These are phyloP conservation scores for Stratiomys singularior DNA, from an alignment of 2,888 invertebrate species.

Conservation along the genomic window DNA sequence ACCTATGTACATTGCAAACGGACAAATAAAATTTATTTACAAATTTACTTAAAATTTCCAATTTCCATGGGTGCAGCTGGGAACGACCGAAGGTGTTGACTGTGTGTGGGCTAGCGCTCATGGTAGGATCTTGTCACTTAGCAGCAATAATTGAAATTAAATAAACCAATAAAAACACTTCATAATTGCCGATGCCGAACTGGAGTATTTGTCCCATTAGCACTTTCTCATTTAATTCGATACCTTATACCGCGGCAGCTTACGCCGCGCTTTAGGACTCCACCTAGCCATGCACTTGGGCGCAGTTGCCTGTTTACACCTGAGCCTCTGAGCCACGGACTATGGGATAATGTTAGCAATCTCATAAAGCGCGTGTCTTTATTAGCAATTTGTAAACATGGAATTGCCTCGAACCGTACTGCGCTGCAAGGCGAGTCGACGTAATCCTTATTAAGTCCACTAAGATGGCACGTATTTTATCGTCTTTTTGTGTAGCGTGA, in stretches of 20 bases:
- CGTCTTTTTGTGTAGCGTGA: constrained; percentile 32
- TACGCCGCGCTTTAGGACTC: too few species aligned
- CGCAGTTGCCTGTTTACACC: not conserved
- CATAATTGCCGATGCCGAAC: constrained; percentile 46
- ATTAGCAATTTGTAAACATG: constrained; percentile 52
- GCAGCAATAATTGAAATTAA: constrained; percentile 15
- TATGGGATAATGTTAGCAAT: constrained; percentile 45
- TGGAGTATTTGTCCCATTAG: constrained; percentile 49
- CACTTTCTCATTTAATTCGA: constrained; percentile 46
- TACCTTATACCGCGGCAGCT: too few species aligned
- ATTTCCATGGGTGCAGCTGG: too few species aligned
- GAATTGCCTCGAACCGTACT: constrained; percentile 37
- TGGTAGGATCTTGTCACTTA: not conserved
- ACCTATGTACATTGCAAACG: too few species aligned
- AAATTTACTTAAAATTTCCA: too few species aligned
- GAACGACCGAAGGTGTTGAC: not conserved
- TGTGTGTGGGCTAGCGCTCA: constrained; percentile 30
- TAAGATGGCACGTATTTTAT: constrained; percentile 24
- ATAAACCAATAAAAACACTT: constrained; percentile 47
- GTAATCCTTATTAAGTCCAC: constrained; percentile 26
- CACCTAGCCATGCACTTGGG: not conserved
- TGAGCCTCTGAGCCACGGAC: not conserved
- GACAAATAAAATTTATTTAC: too few species aligned
- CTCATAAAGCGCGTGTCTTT: constrained; percentile 50
- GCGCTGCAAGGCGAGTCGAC: constrained; percentile 18